Evolutionary conservation across 2,888 invertebrate species (phyloP), one percentile per base, ranked within the genome.

Genomic region (Dorcus parallelipipedus): DNA sequence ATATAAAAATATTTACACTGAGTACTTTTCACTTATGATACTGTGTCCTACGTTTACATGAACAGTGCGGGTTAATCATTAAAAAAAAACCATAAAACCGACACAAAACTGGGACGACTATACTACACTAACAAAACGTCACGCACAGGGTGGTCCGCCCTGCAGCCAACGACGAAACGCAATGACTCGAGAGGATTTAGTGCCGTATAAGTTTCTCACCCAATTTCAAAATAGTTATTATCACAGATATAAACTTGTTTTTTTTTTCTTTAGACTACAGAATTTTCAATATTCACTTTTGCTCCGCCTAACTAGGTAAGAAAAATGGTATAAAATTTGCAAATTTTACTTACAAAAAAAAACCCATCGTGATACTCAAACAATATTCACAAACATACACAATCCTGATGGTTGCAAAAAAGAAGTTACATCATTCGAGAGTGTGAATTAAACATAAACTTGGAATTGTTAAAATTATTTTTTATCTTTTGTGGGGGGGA

Each of bases 1-100:
- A 48, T 49, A 53, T 41, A 53, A 57, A 57, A 49, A 57, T 57
- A 53, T 52, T 56, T 56, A 52, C 56, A 56, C 39, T 52, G 56
- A 56, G 56, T 56, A 52, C 47, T 50, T 56, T 20, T 52, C 14
- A 55, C 41, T 48, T 50, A 41, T 56, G 40, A 5, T 49, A 9
- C 20, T 45, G 45, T 45, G 45, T 45, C 20, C 45, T 45, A 45
- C 45, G 20, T 45, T 45, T 20, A 45, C 23, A 45, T 45, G 14
- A 45, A 45, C 41, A n/a, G 45, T 45, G 45, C 45, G 23, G 45
- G 23, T 45, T 33, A 10, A 17, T 10, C 14, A 20, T 3, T 45
- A 45, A 45, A n/a, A n/a, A n/a, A n/a, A n/a, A n/a, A n/a, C n/a
- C n/a, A n/a, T n/a, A n/a, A n/a, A n/a, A n/a, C 45, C 17, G 17